These are phyloP conservation scores for Steinernema hermaphroditum DNA, from an alignment of 2,888 invertebrate genomes.

Conservation along the genomic window DNA sequence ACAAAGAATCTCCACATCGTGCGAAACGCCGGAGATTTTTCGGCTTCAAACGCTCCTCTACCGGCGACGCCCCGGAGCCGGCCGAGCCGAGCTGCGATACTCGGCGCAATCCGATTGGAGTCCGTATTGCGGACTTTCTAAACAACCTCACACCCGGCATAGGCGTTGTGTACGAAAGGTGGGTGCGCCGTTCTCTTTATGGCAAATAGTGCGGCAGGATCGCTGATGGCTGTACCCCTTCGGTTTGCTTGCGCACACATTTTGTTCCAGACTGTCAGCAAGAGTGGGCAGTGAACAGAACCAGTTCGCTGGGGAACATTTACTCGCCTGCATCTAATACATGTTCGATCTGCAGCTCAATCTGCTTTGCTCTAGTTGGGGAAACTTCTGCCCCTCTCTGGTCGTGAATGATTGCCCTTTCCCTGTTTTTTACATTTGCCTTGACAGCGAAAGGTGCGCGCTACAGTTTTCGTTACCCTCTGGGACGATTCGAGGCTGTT, in stretches of 20 bases:
- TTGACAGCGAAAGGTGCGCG: neutral
- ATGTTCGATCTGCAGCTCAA: conserved; percentile 13
- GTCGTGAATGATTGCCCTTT: neutral
- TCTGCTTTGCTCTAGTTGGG: too few species aligned
- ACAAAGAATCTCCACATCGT: conserved; percentile 11
- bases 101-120: neutral
- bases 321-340: conserved; percentile 10
- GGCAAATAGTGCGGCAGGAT: too few species aligned
- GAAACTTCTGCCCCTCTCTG: too few species aligned
- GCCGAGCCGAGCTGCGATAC: neutral
- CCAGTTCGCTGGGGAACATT: conserved; percentile 29
- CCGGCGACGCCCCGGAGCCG: neutral
- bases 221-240: neutral
- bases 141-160: conserved; percentile 24
- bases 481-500: neutral
- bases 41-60: conserved; percentile 16
- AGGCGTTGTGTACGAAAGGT: conserved; percentile 22
- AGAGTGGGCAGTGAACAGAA: conserved; percentile 13
- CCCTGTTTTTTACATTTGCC: neutral
- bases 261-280: neutral
- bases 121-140: conserved; percentile 14
- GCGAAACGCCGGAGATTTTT: neutral
- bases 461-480: neutral
- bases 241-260: neutral
- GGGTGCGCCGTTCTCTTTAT: too few species aligned